Base-by-base conservation (phyloP, 2,888 invertebrate species). In the Cecidostiba fungosa region DNA sequence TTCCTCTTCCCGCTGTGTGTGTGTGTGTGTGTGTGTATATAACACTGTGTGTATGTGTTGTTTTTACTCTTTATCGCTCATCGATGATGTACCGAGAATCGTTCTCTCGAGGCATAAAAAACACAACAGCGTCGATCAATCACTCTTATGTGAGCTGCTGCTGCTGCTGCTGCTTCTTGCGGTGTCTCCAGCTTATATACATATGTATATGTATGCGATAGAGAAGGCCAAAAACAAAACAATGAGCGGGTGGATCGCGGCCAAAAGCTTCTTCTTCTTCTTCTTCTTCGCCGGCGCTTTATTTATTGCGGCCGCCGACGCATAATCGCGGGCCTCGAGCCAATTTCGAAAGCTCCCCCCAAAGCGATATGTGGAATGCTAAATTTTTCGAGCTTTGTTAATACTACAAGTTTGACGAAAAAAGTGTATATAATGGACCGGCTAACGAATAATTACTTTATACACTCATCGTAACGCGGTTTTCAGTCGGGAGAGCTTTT, bases 201-300 rank as follows among this genome's bases (percentile, higher is more conserved):
- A 80, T 73, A 70, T 32, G 62, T 19, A 70, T 19, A 59, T 54
- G n/a, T 8, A 59, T n/a, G 54, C 39, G n/a, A 39, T 29, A 43
- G 16, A 73, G n/a, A n/a, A n/a, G 6, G 54, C 8, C 89, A 89
- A 78, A 89, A 90, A 90, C 90, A 89, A 90, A 91, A 91, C 91
- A 91, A 91, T 91, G 89, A 91, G 89, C 90, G 90, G 87, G 89
- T 90, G 90, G 92, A 91, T 80, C 90, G 70, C 88, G 89, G 91
- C 91, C 92, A 91, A n/a, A n/a, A 90, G 87, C 69, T 78, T 78
- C 78, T 43, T 78, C 29, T 32, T 26, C n/a, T n/a, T n/a, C n/a
- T n/a, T n/a, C n/a, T n/a, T n/a, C n/a, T n/a, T n/a, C n/a, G n/a
- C n/a, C n/a, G 86, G 16, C 82, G 79, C 66, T 84, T n/a, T 78